Conservation (phyloP, 2,797 vertebrate species). For the Hemitrygon akajei region DNA sequence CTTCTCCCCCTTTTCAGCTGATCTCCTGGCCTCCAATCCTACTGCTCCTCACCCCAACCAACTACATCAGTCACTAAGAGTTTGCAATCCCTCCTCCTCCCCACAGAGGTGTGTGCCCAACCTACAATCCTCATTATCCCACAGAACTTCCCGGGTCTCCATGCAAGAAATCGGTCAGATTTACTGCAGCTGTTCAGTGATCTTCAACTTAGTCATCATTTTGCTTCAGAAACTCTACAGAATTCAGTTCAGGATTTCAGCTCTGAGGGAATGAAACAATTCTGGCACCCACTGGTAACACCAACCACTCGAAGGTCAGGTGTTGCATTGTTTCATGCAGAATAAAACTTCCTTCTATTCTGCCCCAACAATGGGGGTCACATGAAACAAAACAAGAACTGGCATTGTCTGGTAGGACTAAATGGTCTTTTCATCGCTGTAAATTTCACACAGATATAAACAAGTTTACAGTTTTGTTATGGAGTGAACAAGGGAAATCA, state of each 20-base stretch:
- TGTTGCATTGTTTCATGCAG: not conserved
- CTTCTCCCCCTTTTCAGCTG: too few relatives aligned
- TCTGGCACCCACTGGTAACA: not conserved
- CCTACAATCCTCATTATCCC: too few relatives aligned
- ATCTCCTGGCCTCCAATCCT: too few relatives aligned
- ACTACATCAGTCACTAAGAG: too few relatives aligned
- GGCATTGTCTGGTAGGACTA: not conserved
- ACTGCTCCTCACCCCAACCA: too few relatives aligned
- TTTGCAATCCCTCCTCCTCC: too few relatives aligned
- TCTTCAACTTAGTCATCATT: not conserved
- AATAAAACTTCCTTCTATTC: not conserved
- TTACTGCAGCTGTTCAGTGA: too few relatives aligned
- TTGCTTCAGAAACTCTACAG: not conserved
- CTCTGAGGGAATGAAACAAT: not conserved
- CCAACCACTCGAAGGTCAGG: not conserved
- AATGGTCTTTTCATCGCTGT: not conserved
- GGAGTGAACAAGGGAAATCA: not conserved
- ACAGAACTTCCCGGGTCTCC: too few relatives aligned
- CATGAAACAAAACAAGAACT: not conserved
- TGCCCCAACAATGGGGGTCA: not conserved
- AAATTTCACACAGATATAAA: not conserved
- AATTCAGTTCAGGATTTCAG: not conserved
- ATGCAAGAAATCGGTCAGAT: too few relatives aligned
- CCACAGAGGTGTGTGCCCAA: too few relatives aligned
- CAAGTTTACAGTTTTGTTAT: not conserved